Base-by-base conservation (phyloP, 1,140 invertebrate genomes). In the Drosophila murphyi region DNA sequence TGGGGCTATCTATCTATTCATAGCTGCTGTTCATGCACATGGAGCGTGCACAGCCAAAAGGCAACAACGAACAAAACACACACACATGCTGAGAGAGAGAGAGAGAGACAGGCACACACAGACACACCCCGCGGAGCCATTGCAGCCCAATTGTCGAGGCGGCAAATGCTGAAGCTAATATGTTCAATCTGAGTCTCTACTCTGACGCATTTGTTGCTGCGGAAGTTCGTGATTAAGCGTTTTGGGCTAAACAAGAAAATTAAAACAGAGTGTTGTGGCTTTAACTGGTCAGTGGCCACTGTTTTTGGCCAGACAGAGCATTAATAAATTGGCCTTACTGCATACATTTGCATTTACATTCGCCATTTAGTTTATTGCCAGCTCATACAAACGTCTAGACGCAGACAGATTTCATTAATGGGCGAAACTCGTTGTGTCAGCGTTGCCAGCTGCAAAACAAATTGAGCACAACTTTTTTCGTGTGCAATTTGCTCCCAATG, bases 151-250 rank as follows among this genome's bases (percentile, higher is more conserved):
- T 60, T 63, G 47, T 35, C 43, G 57, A 43, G 39, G 39, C 32
- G 12, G 57, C 32, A 45, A 60, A 60, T 43, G 34, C 60, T 63
- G 28, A 34, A 55, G 57, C 50, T 45, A 1, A 45, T 48, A 60
- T 43, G 34, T 51, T 63, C 10, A 41, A 55, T 48, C 50, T 45
- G 34, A 39, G n/a, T 5, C 41, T 35, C 20, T 67, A 61, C 70
- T 70, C 76, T 88, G 83, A 87, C 83, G 83, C 85, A 87, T 81
- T 82, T 89, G 83, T 89, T 87, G 83, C 83, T 79, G 83, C 83
- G 83, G 83, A 87, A 87, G 85, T 87, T 82, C 76, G 80, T 87
- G 80, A 87, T 83, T 87, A 87, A 88, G 87, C 80, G 65, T 32
- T 59, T 64, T 50, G 10, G n/a, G 31, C 8, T 35, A 41, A 56